Evolutionary conservation across 2,797 vertebrate species (phyloP).

Genomic region (Enteromius viviparus): DNA sequence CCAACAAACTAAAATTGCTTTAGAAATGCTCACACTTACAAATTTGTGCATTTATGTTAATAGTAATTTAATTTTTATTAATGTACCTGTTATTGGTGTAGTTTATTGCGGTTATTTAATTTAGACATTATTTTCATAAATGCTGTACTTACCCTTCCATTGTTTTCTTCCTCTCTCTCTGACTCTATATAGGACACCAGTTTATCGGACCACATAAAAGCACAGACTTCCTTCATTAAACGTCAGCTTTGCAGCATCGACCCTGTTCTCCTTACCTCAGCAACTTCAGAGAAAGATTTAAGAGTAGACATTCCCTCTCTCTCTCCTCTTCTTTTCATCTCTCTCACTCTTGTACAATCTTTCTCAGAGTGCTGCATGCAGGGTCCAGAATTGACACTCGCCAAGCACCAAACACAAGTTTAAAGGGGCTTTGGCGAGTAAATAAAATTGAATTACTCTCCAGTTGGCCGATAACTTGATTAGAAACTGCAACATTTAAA

Average conservation of each 20-base stretch:
- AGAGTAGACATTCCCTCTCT: slow-evolving; percentile 32
- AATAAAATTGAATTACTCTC: slow-evolving; percentile 35
- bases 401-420: slow-evolving; percentile 3
- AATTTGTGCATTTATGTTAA: neutral
- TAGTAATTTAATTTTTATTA: neutral
- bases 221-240: slow-evolving; percentile 57
- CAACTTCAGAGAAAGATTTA: slow-evolving; percentile 60
- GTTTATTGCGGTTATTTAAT: neutral
- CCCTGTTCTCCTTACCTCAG: slow-evolving; percentile 60
- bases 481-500: slow-evolving; percentile 32
- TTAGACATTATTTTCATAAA: neutral
- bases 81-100: neutral
- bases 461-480: slow-evolving; percentile 28
- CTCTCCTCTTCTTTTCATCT: slow-evolving; percentile 1
- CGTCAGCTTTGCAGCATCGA: slow-evolving; percentile 50
- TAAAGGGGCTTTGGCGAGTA: slow-evolving; percentile 26
- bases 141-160: neutral
- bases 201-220: slow-evolving; percentile 46
- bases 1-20: neutral
- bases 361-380: slow-evolving; percentile 2
- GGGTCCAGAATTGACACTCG: slow-evolving; percentile 21
- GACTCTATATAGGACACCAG: slow-evolving; percentile 48
- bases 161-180: neutral
- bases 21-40: neutral
- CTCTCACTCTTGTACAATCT: slow-evolving; percentile 8